Base-by-base conservation (phyloP, 2,113 vertebrate genomes). In the Sebastes fasciatus region DNA sequence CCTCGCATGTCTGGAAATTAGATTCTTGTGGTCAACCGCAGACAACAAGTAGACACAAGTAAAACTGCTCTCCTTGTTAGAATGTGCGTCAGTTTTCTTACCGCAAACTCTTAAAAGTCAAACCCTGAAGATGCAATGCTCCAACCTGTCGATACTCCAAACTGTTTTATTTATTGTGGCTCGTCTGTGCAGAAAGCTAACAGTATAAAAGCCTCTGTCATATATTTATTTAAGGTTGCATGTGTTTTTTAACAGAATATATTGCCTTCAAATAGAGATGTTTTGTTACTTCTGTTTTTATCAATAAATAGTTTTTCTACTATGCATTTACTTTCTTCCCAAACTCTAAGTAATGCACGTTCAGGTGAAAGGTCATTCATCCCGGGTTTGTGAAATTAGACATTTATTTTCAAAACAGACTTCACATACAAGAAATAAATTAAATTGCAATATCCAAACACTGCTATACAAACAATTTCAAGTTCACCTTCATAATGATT, bases 381-480 rank as follows among this genome's bases (percentile, higher is more conserved):
- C 68, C 11, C 13, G 2, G 65, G 54, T 88, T 90, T 90, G 86
- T 83, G 90, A 95, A 94, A 93, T 83, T 92, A 93, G 87, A 94
- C 90, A 92, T 95, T 93, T 94, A 96, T 95, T 95, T 94, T 84
- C 61, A 89, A 92, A 95, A 94, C 93, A 91, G 88, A 95, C 89
- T 90, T 92, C 88, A 95, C 94, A 83, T 87, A 94, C 91, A 95
- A 90, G 91, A 93, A 95, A 95, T 95, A 94, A 95, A 96, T 95
- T 91, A 96, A 95, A 94, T 79, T 86, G 84, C 90, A 95, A 93
- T 86, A 91, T 91, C 84, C 51, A 86, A 83, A 92, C 91, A 94
- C 87, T 77, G 82, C 87, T 92, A 77, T 90, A 94, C 86, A 94
- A 88, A 94, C 91, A 89, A 82, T 84, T 92, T 91, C 90, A 90